phyloP scores from a whole-genome alignment of 2,888 invertebrate genomes.

The Ichneumoninae sp. region DNA sequence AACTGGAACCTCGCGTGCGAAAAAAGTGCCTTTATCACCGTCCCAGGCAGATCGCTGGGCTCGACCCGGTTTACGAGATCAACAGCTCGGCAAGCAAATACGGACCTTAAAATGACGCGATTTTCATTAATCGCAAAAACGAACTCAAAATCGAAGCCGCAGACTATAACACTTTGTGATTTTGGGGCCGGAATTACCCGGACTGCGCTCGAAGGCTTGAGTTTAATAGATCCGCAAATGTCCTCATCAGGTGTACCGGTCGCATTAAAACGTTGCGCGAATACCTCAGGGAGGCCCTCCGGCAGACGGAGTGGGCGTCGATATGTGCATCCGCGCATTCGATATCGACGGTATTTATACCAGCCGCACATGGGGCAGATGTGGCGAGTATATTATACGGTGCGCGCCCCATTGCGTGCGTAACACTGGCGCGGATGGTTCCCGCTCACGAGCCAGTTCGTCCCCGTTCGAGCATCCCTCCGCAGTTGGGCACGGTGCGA shows the following conservation, averaged over 20 bases:
- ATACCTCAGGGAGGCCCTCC: too few relatives aligned
- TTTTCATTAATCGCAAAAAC: too few relatives aligned
- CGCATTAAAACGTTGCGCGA: neutral
- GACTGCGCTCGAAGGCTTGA: too few relatives aligned
- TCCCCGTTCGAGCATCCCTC: slow-evolving; percentile 32
- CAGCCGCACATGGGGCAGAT: slow-evolving; percentile 22
- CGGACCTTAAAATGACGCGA: too few relatives aligned
- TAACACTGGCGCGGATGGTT: slow-evolving; percentile 43
- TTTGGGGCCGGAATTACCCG: too few relatives aligned
- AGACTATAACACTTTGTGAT: too few relatives aligned
- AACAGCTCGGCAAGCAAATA: too few relatives aligned
- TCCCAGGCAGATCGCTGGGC: neutral
- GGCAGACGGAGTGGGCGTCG: neutral
- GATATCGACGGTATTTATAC: slow-evolving; percentile 48
- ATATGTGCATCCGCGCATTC: slow-evolving; percentile 21
- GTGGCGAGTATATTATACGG: slow-evolving; percentile 43
- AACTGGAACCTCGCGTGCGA: too few relatives aligned
- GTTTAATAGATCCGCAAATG: neutral
- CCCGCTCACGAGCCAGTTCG: slow-evolving; percentile 23
- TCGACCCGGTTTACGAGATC: too few relatives aligned
- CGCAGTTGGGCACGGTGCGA: slow-evolving; percentile 18
- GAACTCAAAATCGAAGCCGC: too few relatives aligned
- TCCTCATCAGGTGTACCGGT: neutral
- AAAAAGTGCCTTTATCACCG: neutral
- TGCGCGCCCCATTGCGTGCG: slow-evolving; percentile 56